phyloP scores from a whole-genome alignment of 2,797 vertebrate genomes.

The Sarcophilus harrisii region DNA sequence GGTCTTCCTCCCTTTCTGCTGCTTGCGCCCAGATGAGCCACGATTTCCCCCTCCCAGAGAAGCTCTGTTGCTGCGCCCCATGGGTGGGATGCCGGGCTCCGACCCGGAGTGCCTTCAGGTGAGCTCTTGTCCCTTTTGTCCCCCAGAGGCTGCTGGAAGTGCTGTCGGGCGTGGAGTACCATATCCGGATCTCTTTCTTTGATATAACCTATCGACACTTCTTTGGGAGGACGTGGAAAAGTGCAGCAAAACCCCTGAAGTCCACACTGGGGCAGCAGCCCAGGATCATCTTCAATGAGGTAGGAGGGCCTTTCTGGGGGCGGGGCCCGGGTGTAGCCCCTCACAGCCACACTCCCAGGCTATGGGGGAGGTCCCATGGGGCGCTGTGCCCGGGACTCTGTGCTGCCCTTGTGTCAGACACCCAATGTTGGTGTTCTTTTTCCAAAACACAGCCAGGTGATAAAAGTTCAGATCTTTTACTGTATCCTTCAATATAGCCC shows the following conservation, averaged over 20 bases:
- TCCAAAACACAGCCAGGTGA: too few species aligned
- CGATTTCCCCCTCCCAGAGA: background rate
- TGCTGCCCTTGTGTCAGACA: background rate
- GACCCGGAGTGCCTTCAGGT: background rate
- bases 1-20: too few species aligned
- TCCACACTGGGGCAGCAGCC: background rate
- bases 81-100: background rate
- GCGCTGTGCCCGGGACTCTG: background rate
- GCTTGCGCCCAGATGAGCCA: background rate
- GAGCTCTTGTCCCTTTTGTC: background rate
- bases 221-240: constrained; percentile 95
- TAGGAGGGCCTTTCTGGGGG: constrained; percentile 71
- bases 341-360: background rate
- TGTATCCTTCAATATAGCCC: too few species aligned
- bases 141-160: constrained; percentile 78
- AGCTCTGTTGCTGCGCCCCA: background rate
- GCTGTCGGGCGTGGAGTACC: constrained; percentile 82
- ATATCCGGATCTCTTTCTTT: constrained; percentile 91
- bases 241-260: constrained; percentile 78
- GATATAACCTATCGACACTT: constrained; percentile 91
- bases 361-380: fast-evolving
- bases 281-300: constrained; percentile 90
- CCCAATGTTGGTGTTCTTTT: too few species aligned
- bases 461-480: too few species aligned
- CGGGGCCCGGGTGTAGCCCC: background rate